Evolutionary conservation across 1,140 invertebrate species (phyloP), one percentile per base, ranked within the genome.

Genomic region (Lithobius niger): DNA sequence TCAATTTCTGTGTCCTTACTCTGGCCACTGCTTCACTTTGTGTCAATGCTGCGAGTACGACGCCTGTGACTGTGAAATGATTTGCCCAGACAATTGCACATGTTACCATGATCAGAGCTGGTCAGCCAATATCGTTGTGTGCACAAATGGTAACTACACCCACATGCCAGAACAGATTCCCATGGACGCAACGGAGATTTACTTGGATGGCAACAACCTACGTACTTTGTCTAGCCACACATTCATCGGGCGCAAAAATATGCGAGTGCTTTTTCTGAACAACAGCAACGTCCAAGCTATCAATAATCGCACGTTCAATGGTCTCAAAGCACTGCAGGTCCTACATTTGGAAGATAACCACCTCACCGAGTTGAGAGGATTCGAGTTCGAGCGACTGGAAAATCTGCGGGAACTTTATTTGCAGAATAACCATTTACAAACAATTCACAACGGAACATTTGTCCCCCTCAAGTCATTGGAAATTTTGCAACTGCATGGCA

Each of bases 31-130:
- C 73, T 93, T 93, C 70, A 83, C 89, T 18, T 71, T 92, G 45
- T 95, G 90, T 66, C 87, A 90, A 63, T 95, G 90, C 71, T 94
- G 90, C 66, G 89, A 94, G 62, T 93, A 90, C 67, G 88, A 93
- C 67, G 88, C 88, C 47, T 95, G 90, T 69, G 90, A 94, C 69
- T 94, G 90, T 71, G 87, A 92, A 72, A 93, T 93, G 88, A 90
- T 84, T 2, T 95, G 89, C 64, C 90, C 90, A 1, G 78, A 79
- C 58, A 88, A 90, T 65, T 95, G 89, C 72, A 84, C 84, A 56
- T 95, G 89, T 66, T 93, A 90, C 69, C 86, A 93, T 65, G 88
- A 93, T 69, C 84, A 89, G 65, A 86, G 84, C 16, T 93, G 88
- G 87, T 83, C 83, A 27, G 86, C 87, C 10, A 94, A 94, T 69